Evolutionary conservation across 1,140 invertebrate species (phyloP).

Genomic region (Heliothis virescens): DNA sequence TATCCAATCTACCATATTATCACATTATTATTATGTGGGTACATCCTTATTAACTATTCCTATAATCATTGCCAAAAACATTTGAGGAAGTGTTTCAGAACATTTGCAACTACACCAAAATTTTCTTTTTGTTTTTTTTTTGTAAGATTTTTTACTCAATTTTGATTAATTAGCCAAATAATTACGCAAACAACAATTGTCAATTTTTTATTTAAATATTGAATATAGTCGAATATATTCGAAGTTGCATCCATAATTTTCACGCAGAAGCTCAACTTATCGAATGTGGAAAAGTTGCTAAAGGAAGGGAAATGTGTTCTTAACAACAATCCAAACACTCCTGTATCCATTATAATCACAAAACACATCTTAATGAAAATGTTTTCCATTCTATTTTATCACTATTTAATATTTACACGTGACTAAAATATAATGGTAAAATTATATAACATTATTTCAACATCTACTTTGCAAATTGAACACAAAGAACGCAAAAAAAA

Average conservation of each 20-base stretch:
- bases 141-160: not conserved
- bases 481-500: constrained; percentile 11
- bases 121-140: not conserved
- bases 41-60: not conserved
- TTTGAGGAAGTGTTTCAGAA: not conserved
- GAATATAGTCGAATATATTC: not conserved
- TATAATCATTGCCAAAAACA: not conserved
- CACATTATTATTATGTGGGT: constrained; percentile 36
- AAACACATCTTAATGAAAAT: not conserved
- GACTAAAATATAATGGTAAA: not conserved
- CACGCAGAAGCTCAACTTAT: not conserved
- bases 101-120: not conserved
- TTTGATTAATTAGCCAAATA: not conserved
- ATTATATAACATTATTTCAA: constrained; percentile 3
- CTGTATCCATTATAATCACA: not conserved
- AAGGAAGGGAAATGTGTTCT: constrained; percentile 25
- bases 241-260: not conserved
- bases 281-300: not conserved
- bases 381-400: not conserved
- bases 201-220: not conserved
- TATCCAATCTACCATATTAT: constrained; percentile 21
- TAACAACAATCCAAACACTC: constrained; percentile 13
- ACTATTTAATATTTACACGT: constrained; percentile 24
- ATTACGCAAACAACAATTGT: not conserved
- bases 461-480: not conserved